Evolutionary conservation across 1,140 invertebrate species (phyloP).

Genomic region (Sycophila sp.): DNA sequence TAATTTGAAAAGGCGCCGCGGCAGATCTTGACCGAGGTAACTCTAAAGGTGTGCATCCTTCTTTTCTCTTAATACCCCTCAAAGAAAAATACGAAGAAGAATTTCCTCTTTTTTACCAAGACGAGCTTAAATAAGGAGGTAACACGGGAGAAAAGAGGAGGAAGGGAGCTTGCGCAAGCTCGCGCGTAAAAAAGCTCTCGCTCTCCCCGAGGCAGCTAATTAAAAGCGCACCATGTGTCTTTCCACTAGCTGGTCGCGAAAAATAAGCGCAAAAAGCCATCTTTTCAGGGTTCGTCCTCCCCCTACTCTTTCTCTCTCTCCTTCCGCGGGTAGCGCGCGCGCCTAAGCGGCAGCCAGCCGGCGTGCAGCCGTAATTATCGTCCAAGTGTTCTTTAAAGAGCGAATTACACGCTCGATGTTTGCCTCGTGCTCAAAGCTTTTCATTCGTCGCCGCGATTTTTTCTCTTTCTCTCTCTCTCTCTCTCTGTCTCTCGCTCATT

Average conservation of each 20-base stretch:
- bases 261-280: conserved; percentile 57
- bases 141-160: neutral
- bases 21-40: conserved; percentile 7
- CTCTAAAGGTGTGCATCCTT: neutral
- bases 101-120: no score
- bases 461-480: conserved; percentile 14
- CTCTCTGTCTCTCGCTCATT: neutral
- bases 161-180: no score
- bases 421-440: conserved; percentile 58
- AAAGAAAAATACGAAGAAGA: neutral
- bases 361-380: conserved; percentile 59
- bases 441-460: conserved; percentile 42
- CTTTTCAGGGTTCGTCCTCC: conserved; percentile 50
- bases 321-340: no score
- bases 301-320: conserved; percentile 34
- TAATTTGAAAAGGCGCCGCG: conserved; percentile 17
- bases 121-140: no score
- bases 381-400: conserved; percentile 66
- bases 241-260: conserved; percentile 53
- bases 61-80: neutral
- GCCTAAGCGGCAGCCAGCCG: conserved; percentile 42
- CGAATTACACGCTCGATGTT: conserved; percentile 66
- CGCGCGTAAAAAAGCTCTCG: conserved; percentile 1
- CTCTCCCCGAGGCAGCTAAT: conserved; percentile 46
- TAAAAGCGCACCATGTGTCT: conserved; percentile 56